Percentiles rank a stretch among this genome's conserved stretches.
Evolutionary conservation across 1,140 invertebrate species (phyloP).

Genomic region (Hylaeus anthracinus): DNA sequence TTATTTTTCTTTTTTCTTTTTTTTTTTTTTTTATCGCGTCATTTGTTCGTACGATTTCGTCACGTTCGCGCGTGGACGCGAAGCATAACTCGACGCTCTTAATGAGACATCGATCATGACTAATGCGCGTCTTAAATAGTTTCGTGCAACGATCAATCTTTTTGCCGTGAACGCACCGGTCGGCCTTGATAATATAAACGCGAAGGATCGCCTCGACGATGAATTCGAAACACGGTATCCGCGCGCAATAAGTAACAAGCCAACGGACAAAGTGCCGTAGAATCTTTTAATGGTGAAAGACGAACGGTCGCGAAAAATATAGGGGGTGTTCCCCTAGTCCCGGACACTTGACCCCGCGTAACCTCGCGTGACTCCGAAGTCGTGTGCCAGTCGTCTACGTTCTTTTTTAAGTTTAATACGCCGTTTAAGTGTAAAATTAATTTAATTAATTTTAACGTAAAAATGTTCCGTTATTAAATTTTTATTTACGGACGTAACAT

Average conservation of each 20-base stretch:
- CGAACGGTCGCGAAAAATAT: too few species aligned
- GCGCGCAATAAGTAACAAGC: neutral
- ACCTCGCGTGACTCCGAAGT: too few species aligned
- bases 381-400: too few species aligned
- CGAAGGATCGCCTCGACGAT: slow-evolving; percentile 5
- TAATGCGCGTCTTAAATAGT: slow-evolving; percentile 37
- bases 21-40: neutral
- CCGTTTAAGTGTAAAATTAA: too few species aligned
- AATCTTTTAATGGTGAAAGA: too few species aligned
- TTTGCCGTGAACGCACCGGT: slow-evolving; percentile 26
- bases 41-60: neutral
- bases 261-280: too few species aligned
- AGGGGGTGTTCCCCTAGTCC: too few species aligned
- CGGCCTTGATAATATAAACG: slow-evolving; percentile 33
- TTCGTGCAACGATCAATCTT: slow-evolving; percentile 38
- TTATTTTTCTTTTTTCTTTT: neutral
- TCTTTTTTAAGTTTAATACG: too few species aligned
- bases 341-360: too few species aligned
- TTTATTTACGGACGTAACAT: too few species aligned
- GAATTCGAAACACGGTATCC: slow-evolving; percentile 5
- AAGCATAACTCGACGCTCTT: slow-evolving; percentile 16
- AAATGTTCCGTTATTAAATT: too few species aligned
- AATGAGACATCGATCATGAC: slow-evolving; percentile 32
- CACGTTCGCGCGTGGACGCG: neutral
- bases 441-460: too few species aligned